Base-by-base conservation (phyloP, 2,113 vertebrate genomes). In the Meriones unguiculatus region DNA sequence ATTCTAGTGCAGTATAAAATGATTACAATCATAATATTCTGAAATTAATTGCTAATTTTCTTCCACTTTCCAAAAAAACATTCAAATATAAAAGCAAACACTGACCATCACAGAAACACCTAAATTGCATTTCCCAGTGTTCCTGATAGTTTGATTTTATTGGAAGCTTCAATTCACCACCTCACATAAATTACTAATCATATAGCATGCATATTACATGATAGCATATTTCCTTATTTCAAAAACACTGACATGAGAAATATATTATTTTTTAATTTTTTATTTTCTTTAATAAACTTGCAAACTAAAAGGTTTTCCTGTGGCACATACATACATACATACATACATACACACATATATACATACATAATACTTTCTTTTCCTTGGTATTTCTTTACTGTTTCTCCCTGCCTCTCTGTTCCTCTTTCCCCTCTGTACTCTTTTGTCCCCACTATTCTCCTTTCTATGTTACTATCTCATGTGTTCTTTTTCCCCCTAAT, bases 41-140 rank as follows among this genome's bases (percentile, higher is more conserved):
- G 54, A 95, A 89, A 89, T 93, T 87, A 94, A 80, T 52, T 90
- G 38, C 91, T 50, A 78, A 91, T 52, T 89, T 72, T 46, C 67
- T 81, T 96, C 75, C 25, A 69, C 6, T 87, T 38, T 22, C 69
- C 35, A 92, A 85, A 69, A 69, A 65, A 5, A 1, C 76, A 84
- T 67, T 76, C 72, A 65, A 50, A 94, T 67, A 32, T 57, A 90
- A 92, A 85, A 95, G 25, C 50, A 94, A 86, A 90, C 70, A 25
- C 2, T 75, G 18, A n/a, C 38, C 2, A 78, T 91, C n/a, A 89
- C 25, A 96, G 62, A 87, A 85, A 91, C 6, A 70, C 10, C 5
- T 76, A 73, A 94, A 62, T 65, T 7, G 35, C 59, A 38, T 78
- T 85, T 78, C 8, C 35, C 25, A 80, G 64, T 72, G 85, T 59